Evolutionary conservation across 2,797 vertebrate species (phyloP).

Genomic region (Hipposideros larvatus): DNA sequence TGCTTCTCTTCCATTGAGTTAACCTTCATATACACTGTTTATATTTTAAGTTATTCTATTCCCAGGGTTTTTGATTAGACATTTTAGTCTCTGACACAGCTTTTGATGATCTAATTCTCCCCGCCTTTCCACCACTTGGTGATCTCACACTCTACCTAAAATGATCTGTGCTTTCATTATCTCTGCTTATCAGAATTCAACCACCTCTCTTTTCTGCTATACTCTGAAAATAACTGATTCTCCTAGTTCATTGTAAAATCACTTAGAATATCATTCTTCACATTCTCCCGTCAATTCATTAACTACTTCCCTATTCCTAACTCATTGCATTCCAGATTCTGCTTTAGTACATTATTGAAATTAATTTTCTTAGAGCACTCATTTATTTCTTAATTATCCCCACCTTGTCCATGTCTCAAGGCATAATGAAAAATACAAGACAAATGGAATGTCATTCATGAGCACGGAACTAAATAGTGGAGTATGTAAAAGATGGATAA

Average conservation of each 20-base stretch:
- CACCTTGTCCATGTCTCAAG: not conserved
- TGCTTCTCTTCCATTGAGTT: not conserved
- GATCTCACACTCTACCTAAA: conserved; percentile 8
- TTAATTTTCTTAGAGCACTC: conserved; percentile 11
- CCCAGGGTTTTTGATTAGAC: not conserved
- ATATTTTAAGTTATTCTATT: not conserved
- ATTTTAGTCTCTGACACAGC: not conserved
- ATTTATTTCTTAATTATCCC: conserved; percentile 65
- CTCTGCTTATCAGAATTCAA: not conserved
- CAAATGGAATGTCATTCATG: not conserved
- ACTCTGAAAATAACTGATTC: not conserved
- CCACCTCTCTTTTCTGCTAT: not conserved
- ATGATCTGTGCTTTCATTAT: not conserved
- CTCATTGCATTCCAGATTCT: conserved; percentile 31
- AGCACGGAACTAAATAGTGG: not conserved
- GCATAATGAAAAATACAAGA: not conserved
- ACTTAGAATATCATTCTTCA: not conserved
- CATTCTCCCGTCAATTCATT: not conserved
- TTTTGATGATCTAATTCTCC: not conserved
- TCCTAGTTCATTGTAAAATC: not conserved
- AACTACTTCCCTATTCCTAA: conserved; percentile 19
- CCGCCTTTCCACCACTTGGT: not conserved
- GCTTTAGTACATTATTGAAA: conserved; percentile 1
- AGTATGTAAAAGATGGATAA: not conserved
- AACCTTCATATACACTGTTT: not conserved